Conservation (phyloP, 2,113 vertebrate species). For the Amblyopsis rosae region DNA sequence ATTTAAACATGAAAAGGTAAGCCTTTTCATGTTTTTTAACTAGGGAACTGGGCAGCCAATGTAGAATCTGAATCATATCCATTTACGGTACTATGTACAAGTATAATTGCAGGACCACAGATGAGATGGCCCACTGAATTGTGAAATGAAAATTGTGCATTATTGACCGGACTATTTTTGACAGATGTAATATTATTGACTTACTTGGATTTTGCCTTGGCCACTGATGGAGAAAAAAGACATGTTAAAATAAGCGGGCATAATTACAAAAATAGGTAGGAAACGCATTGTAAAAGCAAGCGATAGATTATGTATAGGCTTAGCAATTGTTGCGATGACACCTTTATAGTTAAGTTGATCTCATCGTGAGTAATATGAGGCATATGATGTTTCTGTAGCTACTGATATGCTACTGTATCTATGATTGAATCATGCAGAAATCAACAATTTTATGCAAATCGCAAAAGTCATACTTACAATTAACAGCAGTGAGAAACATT, state of each 20-base stretch:
- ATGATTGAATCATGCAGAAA: neutral
- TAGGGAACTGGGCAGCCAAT: too few relatives aligned
- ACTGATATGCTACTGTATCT: too few relatives aligned
- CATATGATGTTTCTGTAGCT: neutral
- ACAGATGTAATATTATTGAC: slow-evolving; percentile 30
- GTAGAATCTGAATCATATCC: too few relatives aligned
- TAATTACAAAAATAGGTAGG: neutral
- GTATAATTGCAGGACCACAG: too few relatives aligned
- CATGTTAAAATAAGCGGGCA: neutral
- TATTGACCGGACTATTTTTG: too few relatives aligned
- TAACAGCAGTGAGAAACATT: slow-evolving; percentile 77
- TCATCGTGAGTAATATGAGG: neutral
- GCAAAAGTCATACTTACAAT: slow-evolving; percentile 65
- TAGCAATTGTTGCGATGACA: neutral
- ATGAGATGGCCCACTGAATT: too few relatives aligned
- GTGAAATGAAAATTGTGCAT: neutral
- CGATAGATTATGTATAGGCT: neutral
- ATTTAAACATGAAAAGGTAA: too few relatives aligned
- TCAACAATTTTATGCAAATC: neutral
- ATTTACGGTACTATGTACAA: neutral
- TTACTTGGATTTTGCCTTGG: slow-evolving; percentile 83
- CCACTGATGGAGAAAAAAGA: slow-evolving; percentile 64
- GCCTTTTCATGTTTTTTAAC: too few relatives aligned
- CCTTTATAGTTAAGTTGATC: neutral
- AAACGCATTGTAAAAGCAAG: neutral